These are phyloP conservation scores for Crocidura indochinensis DNA, from an alignment of 2,797 vertebrate genomes.

Conservation along the genomic window DNA sequence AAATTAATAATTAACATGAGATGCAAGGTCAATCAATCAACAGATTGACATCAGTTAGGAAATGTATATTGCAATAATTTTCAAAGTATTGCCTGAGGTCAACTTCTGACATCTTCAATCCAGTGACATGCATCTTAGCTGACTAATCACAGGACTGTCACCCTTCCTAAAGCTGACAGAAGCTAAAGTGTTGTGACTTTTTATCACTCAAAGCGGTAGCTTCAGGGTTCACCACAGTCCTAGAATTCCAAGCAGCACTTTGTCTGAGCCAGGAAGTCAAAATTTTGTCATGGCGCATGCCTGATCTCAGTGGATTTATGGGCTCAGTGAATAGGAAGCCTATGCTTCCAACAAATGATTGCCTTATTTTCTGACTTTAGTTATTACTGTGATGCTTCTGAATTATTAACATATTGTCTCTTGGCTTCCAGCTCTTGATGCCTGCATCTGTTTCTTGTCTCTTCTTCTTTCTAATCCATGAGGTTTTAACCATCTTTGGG, in stretches of 20 bases:
- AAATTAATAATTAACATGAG: background rate
- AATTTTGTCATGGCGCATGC: background rate
- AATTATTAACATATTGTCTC: slow-evolving; percentile 25
- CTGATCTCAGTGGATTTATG: background rate
- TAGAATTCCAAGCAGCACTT: background rate
- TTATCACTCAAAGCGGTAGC: background rate
- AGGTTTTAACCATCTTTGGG: slow-evolving; percentile 43
- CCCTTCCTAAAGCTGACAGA: background rate
- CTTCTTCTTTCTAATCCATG: slow-evolving; percentile 54
- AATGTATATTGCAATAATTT: slow-evolving; percentile 14
- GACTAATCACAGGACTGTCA: background rate
- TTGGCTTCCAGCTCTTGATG: background rate
- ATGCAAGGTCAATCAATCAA: background rate
- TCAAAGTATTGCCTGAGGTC: background rate
- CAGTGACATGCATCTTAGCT: background rate
- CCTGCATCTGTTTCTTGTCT: slow-evolving; percentile 13
- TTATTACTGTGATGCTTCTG: background rate
- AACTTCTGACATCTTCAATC: background rate
- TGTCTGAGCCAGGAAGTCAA: background rate
- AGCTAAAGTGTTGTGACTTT: background rate
- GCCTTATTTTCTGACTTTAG: slow-evolving; percentile 2
- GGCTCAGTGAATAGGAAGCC: background rate
- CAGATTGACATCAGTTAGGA: background rate
- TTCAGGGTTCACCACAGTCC: slow-evolving; percentile 17
- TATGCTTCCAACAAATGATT: background rate